A percentile compares a stretch with the other conserved stretches of the same genome.
These are phyloP conservation scores for Pelochelys cantorii DNA, from an alignment of 2,797 vertebrate species.

Conservation along the genomic window DNA sequence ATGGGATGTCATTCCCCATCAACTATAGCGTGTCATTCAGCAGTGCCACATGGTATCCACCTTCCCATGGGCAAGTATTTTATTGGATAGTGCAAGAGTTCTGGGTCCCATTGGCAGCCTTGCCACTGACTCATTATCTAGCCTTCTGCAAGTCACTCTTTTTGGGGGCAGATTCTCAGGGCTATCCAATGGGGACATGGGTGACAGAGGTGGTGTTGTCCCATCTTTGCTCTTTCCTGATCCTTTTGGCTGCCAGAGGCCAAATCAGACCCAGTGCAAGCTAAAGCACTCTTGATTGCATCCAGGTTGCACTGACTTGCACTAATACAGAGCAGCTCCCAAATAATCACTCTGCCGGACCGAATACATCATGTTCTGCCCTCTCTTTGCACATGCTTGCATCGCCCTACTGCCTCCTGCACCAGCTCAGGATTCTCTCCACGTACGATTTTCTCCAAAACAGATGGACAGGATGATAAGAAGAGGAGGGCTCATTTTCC, in stretches of 20 bases:
- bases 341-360: fast-evolving
- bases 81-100: background rate
- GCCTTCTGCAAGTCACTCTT: fast-evolving
- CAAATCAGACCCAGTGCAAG: fast-evolving
- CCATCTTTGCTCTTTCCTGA: background rate
- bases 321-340: fast-evolving
- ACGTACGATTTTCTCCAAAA: background rate
- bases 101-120: background rate
- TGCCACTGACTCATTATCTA: fast-evolving
- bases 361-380: background rate
- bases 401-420: fast-evolving
- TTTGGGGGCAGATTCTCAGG: fast-evolving
- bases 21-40: background rate
- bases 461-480: fast-evolving
- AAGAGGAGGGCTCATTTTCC: background rate
- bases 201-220: background rate
- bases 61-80: background rate
- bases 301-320: background rate
- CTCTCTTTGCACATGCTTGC: background rate
- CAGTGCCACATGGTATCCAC: background rate
- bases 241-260: fast-evolving
- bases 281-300: background rate
- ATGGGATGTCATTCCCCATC: background rate
- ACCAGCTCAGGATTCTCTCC: background rate
- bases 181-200: background rate